phyloP scores from a whole-genome alignment of 2,797 vertebrate species.

The Gymnocypris eckloni region DNA sequence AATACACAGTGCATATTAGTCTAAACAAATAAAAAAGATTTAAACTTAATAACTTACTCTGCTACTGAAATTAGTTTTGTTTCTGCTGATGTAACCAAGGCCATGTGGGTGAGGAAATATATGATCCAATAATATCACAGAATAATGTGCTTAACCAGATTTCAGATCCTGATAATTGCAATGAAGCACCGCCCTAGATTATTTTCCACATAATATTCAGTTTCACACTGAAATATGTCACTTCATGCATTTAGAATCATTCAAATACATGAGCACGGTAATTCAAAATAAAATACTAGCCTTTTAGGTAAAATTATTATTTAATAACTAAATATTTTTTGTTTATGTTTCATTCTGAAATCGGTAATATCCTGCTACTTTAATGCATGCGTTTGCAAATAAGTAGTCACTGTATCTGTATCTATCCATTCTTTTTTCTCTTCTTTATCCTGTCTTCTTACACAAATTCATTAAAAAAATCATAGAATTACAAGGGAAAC shows the following conservation, averaged over 20 bases:
- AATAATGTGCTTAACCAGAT: neutral
- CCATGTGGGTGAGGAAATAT: neutral
- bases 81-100: neutral
- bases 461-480: neutral
- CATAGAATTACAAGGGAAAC: neutral
- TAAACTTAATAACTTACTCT: neutral
- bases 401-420: neutral
- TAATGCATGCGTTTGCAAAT: neutral
- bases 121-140: neutral
- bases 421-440: neutral
- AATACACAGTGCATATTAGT: neutral
- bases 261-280: neutral
- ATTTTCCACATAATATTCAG: neutral
- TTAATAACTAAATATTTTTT: neutral
- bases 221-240: conserved; percentile 2
- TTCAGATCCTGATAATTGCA: neutral
- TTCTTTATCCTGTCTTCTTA: neutral
- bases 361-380: neutral
- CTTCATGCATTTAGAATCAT: neutral
- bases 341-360: neutral
- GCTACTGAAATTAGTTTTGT: neutral
- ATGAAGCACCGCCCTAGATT: neutral
- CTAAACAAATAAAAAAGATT: neutral
- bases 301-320: neutral
- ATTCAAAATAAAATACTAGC: neutral